A percentile compares a stretch with the other conserved stretches of the same genome.
Conservation (phyloP, 92 coral and sea anemone genomes). For the Zoanthus sociatus region DNA sequence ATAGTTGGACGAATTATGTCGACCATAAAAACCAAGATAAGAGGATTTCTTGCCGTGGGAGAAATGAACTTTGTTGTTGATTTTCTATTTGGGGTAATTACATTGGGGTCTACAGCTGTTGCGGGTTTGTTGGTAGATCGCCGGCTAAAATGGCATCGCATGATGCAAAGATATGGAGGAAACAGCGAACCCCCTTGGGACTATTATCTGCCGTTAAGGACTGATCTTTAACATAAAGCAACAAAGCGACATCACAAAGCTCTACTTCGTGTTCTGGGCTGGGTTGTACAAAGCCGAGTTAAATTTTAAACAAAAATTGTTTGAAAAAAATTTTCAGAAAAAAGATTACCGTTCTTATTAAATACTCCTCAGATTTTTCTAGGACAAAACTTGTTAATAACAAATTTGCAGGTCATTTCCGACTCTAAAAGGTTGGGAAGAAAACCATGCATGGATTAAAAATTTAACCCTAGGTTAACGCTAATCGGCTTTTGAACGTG, state of each 20-base stretch:
- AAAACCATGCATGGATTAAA: no score
- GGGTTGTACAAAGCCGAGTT: no score
- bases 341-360: no score
- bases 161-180: slow-evolving; percentile 53
- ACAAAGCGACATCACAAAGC: not conserved
- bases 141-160: slow-evolving; percentile 57
- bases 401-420: no score
- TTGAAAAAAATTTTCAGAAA: no score
- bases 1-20: slow-evolving; percentile 35
- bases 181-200: slow-evolving; percentile 51
- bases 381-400: not conserved
- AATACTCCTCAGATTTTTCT: not conserved
- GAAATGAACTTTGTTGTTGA: slow-evolving; percentile 70
- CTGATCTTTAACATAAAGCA: not conserved
- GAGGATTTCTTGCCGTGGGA: slow-evolving; percentile 27
- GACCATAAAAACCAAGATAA: slow-evolving; percentile 25
- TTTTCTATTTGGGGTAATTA: slow-evolving; percentile 56
- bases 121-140: slow-evolving; percentile 60
- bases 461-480: no score
- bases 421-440: no score
- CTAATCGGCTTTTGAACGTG: no score
- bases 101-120: slow-evolving; percentile 59
- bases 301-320: no score
- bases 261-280: not conserved
- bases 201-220: slow-evolving; percentile 30